Conservation (phyloP, 2,888 invertebrate genomes). For the Agrilus cyanescens region DNA sequence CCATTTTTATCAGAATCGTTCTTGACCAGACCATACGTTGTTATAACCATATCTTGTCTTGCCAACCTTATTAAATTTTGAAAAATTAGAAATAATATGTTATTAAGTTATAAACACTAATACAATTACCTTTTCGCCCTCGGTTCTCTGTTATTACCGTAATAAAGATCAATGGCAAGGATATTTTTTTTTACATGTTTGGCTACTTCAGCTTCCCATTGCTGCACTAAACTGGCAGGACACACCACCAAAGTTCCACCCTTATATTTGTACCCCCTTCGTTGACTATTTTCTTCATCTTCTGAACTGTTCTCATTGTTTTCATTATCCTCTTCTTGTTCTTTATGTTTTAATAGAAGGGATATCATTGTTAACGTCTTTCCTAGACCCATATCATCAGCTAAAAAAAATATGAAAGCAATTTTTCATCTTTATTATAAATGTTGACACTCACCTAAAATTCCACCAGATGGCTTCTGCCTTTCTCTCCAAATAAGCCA, state of each 20-base stretch:
- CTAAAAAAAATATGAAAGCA: constrained; percentile 29
- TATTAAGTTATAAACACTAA: not conserved
- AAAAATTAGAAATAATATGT: not conserved
- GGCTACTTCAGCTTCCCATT: constrained; percentile 77
- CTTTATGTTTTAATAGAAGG: constrained; percentile 48
- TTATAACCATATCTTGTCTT: constrained; percentile 69
- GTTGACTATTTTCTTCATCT: constrained; percentile 21
- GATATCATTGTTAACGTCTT: constrained; percentile 79
- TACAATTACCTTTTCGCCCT: constrained; percentile 37
- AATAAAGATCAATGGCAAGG: constrained; percentile 59
- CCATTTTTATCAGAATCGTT: constrained; percentile 48
- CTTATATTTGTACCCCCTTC: constrained; percentile 16
- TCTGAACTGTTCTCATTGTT: constrained; percentile 25
- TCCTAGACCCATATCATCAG: constrained; percentile 73
- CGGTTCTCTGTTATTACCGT: constrained; percentile 64
- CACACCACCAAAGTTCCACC: constrained; percentile 83
- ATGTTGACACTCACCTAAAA: constrained; percentile 48
- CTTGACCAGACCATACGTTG: constrained; percentile 71
- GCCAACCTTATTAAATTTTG: constrained; percentile 39
- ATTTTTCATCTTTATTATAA: not conserved
- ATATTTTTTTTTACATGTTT: constrained; percentile 48
- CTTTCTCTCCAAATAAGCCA: constrained; percentile 86
- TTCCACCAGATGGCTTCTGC: constrained; percentile 77
- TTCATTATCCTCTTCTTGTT: constrained; percentile 30
- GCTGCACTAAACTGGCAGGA: constrained; percentile 80